These are phyloP conservation scores for Hemitrygon akajei DNA, from an alignment of 2,797 vertebrate species.

Conservation along the genomic window DNA sequence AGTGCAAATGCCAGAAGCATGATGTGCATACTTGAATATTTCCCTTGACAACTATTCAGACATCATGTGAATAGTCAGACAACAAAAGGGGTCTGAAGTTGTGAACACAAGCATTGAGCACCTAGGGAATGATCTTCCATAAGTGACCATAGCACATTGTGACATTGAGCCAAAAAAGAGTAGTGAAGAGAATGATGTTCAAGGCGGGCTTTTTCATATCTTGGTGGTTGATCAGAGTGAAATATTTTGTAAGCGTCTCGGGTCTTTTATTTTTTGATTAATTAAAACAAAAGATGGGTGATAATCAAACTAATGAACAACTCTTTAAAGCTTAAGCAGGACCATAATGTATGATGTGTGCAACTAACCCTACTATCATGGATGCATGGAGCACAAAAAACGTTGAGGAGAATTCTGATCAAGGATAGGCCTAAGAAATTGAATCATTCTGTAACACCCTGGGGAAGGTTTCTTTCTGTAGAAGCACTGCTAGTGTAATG, in stretches of 20 bases:
- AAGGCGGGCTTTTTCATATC: neutral
- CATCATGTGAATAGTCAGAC: neutral
- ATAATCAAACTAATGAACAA: neutral
- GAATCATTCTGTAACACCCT: neutral
- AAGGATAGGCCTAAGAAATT: neutral
- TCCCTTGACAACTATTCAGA: neutral
- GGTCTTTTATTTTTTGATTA: neutral
- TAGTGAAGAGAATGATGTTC: neutral
- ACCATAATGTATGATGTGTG: neutral
- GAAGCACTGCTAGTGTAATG: too few relatives aligned
- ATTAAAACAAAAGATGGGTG: neutral
- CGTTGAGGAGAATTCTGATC: neutral
- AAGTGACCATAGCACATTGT: neutral
- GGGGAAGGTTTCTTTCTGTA: too few relatives aligned
- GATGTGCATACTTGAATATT: neutral
- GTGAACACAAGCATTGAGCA: neutral
- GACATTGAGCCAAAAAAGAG: too few relatives aligned
- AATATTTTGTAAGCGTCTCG: neutral
- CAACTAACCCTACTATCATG: neutral
- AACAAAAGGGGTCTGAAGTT: neutral
- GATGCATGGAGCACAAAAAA: neutral
- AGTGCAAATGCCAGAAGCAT: neutral
- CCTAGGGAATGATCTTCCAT: neutral
- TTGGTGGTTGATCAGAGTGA: neutral
- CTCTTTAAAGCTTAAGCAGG: neutral